A percentile compares a stretch with the other conserved stretches of the same genome.
phyloP scores from a whole-genome alignment of 2,113 vertebrate genomes.

The Halichoerus grypus region DNA sequence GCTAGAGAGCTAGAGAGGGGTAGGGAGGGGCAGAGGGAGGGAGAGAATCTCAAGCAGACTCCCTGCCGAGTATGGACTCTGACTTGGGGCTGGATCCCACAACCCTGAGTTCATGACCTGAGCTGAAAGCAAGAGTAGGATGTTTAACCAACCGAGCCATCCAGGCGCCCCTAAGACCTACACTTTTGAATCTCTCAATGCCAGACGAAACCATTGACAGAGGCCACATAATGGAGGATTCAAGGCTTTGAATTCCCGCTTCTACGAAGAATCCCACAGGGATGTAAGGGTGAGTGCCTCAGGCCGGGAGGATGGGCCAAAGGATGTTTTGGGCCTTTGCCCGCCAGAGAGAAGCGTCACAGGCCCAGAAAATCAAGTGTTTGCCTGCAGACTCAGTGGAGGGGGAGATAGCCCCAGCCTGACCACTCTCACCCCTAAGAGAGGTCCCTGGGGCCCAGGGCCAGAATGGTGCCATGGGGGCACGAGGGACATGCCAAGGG shows the following conservation, averaged over 20 bases:
- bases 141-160: not conserved
- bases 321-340: not conserved
- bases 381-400: not conserved
- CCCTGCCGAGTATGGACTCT: not conserved
- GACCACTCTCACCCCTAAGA: not conserved
- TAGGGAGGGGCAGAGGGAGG: not conserved
- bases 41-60: not conserved
- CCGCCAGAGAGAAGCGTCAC: not conserved
- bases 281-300: not conserved
- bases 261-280: conserved; percentile 9
- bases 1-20: not conserved
- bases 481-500: not conserved
- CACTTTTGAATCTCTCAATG: not conserved
- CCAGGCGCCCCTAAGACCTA: not conserved
- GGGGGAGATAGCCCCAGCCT: not conserved
- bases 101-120: not conserved
- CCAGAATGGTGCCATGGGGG: fast-evolving
- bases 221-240: not conserved
- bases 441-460: not conserved
- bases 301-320: not conserved
- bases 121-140: not conserved
- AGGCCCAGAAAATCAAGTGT: not conserved
- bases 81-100: not conserved
- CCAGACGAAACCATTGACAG: not conserved
- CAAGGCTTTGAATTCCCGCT: not conserved